These are phyloP conservation scores for Callorhinus ursinus DNA, from an alignment of 2,113 vertebrate genomes.

Conservation along the genomic window DNA sequence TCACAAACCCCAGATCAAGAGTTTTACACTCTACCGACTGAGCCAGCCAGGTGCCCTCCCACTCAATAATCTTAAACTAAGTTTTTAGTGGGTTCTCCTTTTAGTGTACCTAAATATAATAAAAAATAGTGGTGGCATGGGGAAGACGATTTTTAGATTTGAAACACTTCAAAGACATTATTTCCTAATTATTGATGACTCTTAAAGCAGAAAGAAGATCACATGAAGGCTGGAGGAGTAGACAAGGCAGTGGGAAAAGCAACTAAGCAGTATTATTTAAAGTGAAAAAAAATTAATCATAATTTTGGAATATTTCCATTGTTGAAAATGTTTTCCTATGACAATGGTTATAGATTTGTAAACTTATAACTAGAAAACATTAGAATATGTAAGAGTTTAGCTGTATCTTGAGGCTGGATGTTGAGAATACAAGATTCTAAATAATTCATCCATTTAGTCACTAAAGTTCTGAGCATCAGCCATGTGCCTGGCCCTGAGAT, in stretches of 20 bases:
- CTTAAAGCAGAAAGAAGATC: neutral
- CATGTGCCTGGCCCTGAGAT: neutral
- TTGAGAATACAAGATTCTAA: neutral
- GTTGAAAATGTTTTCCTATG: constrained; percentile 6
- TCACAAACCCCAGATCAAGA: neutral
- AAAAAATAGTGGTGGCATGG: neutral
- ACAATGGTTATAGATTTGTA: neutral
- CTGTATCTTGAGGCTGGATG: neutral
- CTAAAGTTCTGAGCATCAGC: neutral
- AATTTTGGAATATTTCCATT: constrained; percentile 36
- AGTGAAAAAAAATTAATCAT: neutral
- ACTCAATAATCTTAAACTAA: neutral
- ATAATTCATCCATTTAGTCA: neutral
- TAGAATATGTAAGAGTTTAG: neutral
- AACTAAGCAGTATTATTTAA: constrained; percentile 27
- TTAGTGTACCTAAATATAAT: neutral
- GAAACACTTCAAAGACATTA: neutral
- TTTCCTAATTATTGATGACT: neutral
- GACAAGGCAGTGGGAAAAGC: neutral
- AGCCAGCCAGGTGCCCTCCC: neutral
- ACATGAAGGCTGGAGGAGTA: neutral
- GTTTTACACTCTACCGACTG: neutral
- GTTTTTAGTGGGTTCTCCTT: neutral
- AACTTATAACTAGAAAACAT: neutral
- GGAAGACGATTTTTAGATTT: neutral